Evolutionary conservation across 2,113 vertebrate genomes (phyloP).

Genomic region (Ageneiosus marmoratus): DNA sequence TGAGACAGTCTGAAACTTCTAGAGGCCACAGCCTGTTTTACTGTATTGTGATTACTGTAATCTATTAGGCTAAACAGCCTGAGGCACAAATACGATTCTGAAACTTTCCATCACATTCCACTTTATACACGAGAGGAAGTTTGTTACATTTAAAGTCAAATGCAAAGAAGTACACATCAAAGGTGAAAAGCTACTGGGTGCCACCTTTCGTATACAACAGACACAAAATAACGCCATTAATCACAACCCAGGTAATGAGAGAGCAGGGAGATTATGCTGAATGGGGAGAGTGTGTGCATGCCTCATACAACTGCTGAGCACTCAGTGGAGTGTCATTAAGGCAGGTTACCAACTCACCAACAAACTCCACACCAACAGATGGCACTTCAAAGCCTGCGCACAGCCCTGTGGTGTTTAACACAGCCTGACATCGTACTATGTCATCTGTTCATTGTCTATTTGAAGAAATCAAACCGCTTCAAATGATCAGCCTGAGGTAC

Average conservation of each 20-base stretch:
- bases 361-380: constrained; percentile 36
- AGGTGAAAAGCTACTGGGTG: background rate
- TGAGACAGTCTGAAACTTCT: background rate
- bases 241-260: constrained; percentile 24
- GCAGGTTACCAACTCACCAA: constrained; percentile 25
- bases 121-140: background rate
- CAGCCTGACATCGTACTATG: constrained; percentile 32
- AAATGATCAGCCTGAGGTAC: constrained; percentile 6
- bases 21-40: background rate
- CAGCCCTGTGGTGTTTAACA: constrained; percentile 30
- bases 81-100: background rate
- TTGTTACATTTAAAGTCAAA: background rate
- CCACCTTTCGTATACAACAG: background rate
- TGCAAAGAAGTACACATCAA: background rate
- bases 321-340: constrained; percentile 36
- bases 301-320: constrained; percentile 41
- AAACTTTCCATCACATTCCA: background rate
- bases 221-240: background rate
- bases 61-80: background rate
- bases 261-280: constrained; percentile 10
- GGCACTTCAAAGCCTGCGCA: constrained; percentile 30
- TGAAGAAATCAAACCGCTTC: constrained; percentile 20
- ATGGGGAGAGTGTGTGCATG: constrained; percentile 27
- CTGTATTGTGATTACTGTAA: background rate
- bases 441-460: constrained; percentile 20